Percentiles rank a stretch among this genome's conserved stretches.
Evolutionary conservation across 2,797 vertebrate genomes (phyloP).

Genomic region (Coluber constrictor): DNA sequence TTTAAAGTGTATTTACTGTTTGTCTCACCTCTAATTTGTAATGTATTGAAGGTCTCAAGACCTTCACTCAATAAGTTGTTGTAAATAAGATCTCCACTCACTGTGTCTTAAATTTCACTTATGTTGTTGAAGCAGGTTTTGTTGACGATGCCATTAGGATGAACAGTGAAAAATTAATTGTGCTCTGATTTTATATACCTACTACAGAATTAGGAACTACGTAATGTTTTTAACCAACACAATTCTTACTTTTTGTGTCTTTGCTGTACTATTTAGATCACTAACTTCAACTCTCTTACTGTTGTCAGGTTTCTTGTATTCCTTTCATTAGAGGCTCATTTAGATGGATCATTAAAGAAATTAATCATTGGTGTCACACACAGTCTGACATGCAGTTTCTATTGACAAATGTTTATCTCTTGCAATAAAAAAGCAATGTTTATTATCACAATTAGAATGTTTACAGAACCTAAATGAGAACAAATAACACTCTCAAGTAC

Average conservation of each 20-base stretch:
- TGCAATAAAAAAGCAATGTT: conserved; percentile 36
- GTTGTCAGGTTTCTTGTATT: conserved; percentile 37
- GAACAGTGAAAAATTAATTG: conserved; percentile 29
- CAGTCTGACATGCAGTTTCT: conserved; percentile 53
- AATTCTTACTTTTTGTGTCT: background rate
- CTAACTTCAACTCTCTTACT: conserved; percentile 32
- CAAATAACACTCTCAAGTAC: background rate
- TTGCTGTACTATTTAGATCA: conserved; percentile 14
- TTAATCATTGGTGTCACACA: conserved; percentile 40
- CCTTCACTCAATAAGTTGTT: background rate
- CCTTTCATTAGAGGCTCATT: conserved; percentile 39
- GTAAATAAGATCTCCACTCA: background rate
- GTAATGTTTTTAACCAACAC: conserved; percentile 10
- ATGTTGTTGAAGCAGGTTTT: background rate
- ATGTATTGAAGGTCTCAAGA: background rate
- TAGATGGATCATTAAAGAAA: conserved; percentile 57
- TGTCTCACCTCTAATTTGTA: background rate
- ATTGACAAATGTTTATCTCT: conserved; percentile 49
- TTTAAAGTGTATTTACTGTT: background rate
- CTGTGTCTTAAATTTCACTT: background rate
- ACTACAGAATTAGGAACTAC: conserved; percentile 26
- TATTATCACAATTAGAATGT: background rate
- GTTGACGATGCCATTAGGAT: background rate
- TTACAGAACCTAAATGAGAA: conserved; percentile 5
- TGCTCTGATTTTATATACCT: conserved; percentile 9